phyloP scores from a whole-genome alignment of 2,888 invertebrate species.

The Rotaria magnacalcarata region DNA sequence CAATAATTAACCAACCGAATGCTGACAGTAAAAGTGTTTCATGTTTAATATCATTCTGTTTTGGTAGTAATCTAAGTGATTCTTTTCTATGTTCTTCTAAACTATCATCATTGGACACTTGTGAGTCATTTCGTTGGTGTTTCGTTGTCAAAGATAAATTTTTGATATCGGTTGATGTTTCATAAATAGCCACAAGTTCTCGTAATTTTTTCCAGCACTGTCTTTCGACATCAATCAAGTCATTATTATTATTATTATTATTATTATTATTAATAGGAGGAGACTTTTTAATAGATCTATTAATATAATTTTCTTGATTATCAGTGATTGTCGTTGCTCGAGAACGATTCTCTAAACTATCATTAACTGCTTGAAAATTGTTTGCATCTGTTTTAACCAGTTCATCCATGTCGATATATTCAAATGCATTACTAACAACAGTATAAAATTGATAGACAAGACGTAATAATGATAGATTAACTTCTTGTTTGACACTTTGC shows the following conservation, averaged over 20 bases:
- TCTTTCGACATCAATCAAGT: background rate
- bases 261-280: background rate
- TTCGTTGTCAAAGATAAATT: background rate
- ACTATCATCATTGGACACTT: background rate
- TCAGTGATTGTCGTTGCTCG: too few relatives aligned
- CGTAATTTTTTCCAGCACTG: constrained; percentile 30
- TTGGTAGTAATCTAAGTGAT: background rate
- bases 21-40: background rate
- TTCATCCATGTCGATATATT: constrained; percentile 31
- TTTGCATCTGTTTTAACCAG: background rate
- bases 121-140: background rate
- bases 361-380: too few relatives aligned
- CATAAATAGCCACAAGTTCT: background rate
- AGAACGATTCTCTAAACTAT: too few relatives aligned
- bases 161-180: background rate
- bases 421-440: constrained; percentile 42
- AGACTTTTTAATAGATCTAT: background rate
- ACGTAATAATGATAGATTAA: constrained; percentile 87
- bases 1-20: constrained; percentile 30
- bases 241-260: background rate
- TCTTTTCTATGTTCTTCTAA: background rate
- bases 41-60: background rate
- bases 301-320: too few relatives aligned
- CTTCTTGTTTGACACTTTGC: constrained; percentile 75
- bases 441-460: constrained; percentile 49